Evolutionary conservation across 1,140 invertebrate genomes (phyloP).

Genomic region (Globodera rostochiensis): DNA sequence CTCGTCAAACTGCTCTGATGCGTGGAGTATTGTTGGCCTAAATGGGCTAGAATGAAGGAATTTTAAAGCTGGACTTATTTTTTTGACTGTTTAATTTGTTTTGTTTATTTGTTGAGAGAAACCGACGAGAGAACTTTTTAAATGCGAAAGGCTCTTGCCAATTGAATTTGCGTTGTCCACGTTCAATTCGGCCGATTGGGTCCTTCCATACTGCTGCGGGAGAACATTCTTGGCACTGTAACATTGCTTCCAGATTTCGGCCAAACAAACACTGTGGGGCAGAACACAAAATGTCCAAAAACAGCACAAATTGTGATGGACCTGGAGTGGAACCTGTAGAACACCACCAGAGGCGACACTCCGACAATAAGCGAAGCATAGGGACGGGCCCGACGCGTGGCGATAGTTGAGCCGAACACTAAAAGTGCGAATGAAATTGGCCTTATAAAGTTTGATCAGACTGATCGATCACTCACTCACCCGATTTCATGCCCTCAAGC

Average conservation of each 20-base stretch:
- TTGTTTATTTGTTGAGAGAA: too few species aligned
- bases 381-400: conserved; percentile 37
- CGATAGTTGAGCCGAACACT: conserved; percentile 50
- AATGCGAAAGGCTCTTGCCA: background rate
- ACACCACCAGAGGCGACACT: conserved; percentile 59
- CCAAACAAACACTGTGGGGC: conserved; percentile 45
- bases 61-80: too few species aligned
- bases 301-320: background rate
- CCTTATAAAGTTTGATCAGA: background rate
- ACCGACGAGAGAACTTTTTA: too few species aligned
- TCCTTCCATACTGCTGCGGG: background rate
- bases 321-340: conserved; percentile 52
- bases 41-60: background rate
- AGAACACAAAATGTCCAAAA: conserved; percentile 1
- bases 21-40: background rate
- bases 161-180: background rate
- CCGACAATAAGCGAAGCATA: conserved; percentile 61
- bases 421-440: background rate
- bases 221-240: conserved; percentile 42
- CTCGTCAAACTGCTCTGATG: background rate
- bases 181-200: background rate
- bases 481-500: conserved; percentile 58
- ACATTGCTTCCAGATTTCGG: conserved; percentile 53
- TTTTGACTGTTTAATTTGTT: too few species aligned
- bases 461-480: background rate